Conservation (phyloP, 2,797 vertebrate genomes). For the Brachyrhaphis roseni region DNA sequence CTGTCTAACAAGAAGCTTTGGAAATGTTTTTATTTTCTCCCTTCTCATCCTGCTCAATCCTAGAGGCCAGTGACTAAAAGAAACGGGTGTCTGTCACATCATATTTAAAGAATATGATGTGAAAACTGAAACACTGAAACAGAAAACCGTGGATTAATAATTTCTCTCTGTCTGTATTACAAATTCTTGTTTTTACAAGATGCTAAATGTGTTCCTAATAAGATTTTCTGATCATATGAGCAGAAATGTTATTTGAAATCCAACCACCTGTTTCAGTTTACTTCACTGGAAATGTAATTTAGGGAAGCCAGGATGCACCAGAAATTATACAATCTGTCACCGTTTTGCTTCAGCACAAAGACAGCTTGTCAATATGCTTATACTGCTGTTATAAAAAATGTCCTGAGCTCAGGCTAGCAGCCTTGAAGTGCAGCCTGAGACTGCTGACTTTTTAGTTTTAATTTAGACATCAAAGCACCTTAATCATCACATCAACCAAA, state of each 20-base stretch:
- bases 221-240: neutral
- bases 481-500: conserved; percentile 15
- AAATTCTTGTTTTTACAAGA: neutral
- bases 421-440: conserved; percentile 4
- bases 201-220: neutral
- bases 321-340: neutral
- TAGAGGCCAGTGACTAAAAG: neutral
- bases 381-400: neutral
- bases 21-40: neutral
- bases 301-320: too few relatives aligned
- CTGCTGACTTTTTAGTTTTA: conserved; percentile 27
- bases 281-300: neutral
- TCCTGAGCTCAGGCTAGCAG: neutral
- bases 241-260: neutral
- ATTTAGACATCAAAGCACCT: neutral
- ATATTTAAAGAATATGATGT: neutral
- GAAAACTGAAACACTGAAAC: neutral
- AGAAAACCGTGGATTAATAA: neutral
- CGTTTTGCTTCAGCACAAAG: neutral
- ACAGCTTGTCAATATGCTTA: neutral
- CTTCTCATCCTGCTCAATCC: neutral
- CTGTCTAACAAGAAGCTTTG: neutral
- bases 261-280: neutral
- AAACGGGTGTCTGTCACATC: neutral
- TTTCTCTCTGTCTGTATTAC: neutral